Percentiles rank a stretch among this genome's conserved stretches.
Conservation (phyloP, 2,888 invertebrate species). For the Nebria brevicollis region DNA sequence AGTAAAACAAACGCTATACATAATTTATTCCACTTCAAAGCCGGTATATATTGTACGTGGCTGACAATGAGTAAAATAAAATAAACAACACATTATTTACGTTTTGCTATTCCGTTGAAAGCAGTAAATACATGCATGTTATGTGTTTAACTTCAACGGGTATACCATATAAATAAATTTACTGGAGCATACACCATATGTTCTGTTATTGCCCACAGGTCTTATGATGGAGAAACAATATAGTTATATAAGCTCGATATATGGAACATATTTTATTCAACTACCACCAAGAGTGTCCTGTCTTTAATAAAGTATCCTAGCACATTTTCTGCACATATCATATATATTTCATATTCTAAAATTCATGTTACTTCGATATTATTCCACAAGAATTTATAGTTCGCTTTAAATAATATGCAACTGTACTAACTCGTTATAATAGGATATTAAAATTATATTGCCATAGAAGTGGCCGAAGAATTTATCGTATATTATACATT, state of each 20-base stretch:
- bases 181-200: background rate
- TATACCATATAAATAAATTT: background rate
- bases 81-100: background rate
- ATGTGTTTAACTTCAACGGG: background rate
- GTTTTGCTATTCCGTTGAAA: background rate
- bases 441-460: too few relatives aligned
- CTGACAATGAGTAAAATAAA: background rate
- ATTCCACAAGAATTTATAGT: background rate
- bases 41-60: background rate
- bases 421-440: too few relatives aligned
- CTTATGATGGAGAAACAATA: constrained; percentile 5
- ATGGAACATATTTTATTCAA: constrained; percentile 14
- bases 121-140: background rate
- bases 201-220: background rate
- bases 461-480: too few relatives aligned
- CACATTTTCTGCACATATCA: background rate
- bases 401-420: background rate
- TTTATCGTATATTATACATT: too few relatives aligned
- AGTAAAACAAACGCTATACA: too few relatives aligned
- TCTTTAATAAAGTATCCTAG: background rate
- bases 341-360: background rate
- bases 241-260: background rate
- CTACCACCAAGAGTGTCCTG: background rate
- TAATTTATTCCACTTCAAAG: too few relatives aligned
- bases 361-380: background rate